These are phyloP conservation scores for Coptodon rendalli DNA, from an alignment of 2,113 vertebrate species.

Conservation along the genomic window DNA sequence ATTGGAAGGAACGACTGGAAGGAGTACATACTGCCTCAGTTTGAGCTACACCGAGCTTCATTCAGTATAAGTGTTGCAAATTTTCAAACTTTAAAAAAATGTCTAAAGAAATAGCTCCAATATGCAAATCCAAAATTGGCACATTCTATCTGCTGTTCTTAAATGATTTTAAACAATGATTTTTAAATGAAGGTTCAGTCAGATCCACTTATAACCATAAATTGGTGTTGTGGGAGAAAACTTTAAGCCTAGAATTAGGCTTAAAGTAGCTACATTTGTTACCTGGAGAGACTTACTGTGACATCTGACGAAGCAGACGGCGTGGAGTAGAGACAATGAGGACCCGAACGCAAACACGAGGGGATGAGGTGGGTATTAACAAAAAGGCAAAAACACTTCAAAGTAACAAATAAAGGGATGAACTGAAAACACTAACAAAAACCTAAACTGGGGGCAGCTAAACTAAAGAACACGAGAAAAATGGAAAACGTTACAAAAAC, in stretches of 20 bases:
- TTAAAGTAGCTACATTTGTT: background rate
- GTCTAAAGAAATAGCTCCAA: background rate
- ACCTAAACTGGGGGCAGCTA: background rate
- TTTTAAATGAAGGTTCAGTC: background rate
- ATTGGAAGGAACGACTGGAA: background rate
- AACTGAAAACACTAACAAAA: background rate
- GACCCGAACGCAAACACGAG: background rate
- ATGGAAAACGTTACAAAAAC: background rate
- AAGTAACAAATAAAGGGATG: background rate
- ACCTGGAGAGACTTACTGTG: background rate
- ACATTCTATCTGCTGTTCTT: background rate
- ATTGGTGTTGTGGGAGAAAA: background rate
- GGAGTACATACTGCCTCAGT: background rate
- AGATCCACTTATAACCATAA: background rate
- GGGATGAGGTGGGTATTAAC: background rate
- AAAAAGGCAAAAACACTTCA: background rate
- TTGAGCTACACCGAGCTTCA: fast-evolving
- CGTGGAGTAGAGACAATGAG: background rate
- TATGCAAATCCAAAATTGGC: background rate
- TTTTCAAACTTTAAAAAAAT: background rate
- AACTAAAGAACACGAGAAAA: background rate
- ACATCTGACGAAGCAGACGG: background rate
- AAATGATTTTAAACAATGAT: background rate
- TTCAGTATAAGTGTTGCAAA: background rate
- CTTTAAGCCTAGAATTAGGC: background rate